Conservation (phyloP, 1,140 invertebrate genomes). For the Sesamia nonagrioides region DNA sequence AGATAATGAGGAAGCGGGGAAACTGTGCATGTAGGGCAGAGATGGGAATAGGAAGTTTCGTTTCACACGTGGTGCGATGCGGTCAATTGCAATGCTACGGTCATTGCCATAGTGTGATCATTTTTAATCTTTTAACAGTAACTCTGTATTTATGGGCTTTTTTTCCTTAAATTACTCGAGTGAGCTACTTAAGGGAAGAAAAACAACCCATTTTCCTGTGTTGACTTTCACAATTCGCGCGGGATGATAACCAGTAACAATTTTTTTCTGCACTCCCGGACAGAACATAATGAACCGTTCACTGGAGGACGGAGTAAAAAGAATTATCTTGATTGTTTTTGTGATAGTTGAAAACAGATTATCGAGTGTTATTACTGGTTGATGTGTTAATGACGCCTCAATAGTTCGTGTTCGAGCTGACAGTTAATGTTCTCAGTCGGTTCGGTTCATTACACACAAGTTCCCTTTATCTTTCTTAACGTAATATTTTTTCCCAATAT, state of each 20-base stretch:
- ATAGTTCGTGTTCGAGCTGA: slow-evolving; percentile 18
- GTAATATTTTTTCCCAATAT: not conserved
- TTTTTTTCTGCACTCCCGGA: slow-evolving; percentile 9
- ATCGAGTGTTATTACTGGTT: slow-evolving; percentile 9
- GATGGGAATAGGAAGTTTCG: slow-evolving; percentile 67
- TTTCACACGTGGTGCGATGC: slow-evolving; percentile 80
- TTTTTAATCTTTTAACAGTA: slow-evolving; percentile 46
- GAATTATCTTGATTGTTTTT: not conserved
- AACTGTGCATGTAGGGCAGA: slow-evolving; percentile 59
- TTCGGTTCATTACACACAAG: slow-evolving; percentile 6
- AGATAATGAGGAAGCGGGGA: slow-evolving; percentile 51
- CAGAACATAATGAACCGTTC: slow-evolving; percentile 9
- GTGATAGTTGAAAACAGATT: not conserved
- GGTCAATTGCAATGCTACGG: slow-evolving; percentile 81
- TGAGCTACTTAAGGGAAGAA: not conserved
- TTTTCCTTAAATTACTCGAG: slow-evolving; percentile 18
- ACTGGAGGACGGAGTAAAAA: slow-evolving; percentile 8
- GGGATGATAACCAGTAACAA: slow-evolving; percentile 21
- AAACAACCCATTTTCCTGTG: slow-evolving; percentile 24
- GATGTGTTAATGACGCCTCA: slow-evolving; percentile 19
- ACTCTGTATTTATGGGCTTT: slow-evolving; percentile 30
- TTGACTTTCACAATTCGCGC: slow-evolving; percentile 33
- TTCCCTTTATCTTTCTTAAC: not conserved
- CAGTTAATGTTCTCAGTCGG: slow-evolving; percentile 4
- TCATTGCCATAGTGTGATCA: slow-evolving; percentile 79